Base-by-base conservation (phyloP, 2,797 vertebrate species). In the Cygnus olor region DNA sequence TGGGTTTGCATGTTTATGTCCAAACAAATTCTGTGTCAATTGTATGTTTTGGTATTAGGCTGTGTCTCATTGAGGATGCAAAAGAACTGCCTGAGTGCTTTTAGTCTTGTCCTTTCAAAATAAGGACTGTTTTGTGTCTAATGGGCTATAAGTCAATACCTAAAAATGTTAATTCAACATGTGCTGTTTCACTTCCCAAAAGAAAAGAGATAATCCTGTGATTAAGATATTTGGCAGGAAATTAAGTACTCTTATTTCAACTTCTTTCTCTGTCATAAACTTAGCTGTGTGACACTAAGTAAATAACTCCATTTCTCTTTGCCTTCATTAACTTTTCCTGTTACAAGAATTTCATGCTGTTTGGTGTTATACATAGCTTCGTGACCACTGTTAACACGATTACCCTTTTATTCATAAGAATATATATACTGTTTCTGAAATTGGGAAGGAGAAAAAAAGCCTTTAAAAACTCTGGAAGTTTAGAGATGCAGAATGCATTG, bases 321-420 rank as follows among this genome's bases (percentile, higher is more conserved):
- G 89, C 44, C 81, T 91, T 89, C 64, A 81, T 95, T 93, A 95
- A 95, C 95, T 80, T 89, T 88, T 80, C 69, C 80, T 47, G 22
- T 34, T 88, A 76, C 58, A 14, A 22, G 72, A 18, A 20, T 76
- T 94, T 86, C 64, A 79, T 1, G 4, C 66, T 80, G 64, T 45
- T 61, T 69, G 25, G 25, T 5, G 10, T 79, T 88, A 57, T 56
- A 70, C 66, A 42, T 16, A 83, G 76, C 53, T 49, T 71, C 42
- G 24, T 16, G 81, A 64, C 38, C 65, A 32, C 45, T 71, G 90
- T 38, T 87, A 90, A 93, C 40, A 47, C 9, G 22, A 87, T 78
- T 22, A 61, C 2, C 19, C 54, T 53, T 53, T 60, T 73, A 58
- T 49, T 90, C 34, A 73, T 30, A 28, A 88, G 56, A 21, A 72